Base-by-base conservation (phyloP, 2,113 vertebrate species). In the Litocranius walleri region DNA sequence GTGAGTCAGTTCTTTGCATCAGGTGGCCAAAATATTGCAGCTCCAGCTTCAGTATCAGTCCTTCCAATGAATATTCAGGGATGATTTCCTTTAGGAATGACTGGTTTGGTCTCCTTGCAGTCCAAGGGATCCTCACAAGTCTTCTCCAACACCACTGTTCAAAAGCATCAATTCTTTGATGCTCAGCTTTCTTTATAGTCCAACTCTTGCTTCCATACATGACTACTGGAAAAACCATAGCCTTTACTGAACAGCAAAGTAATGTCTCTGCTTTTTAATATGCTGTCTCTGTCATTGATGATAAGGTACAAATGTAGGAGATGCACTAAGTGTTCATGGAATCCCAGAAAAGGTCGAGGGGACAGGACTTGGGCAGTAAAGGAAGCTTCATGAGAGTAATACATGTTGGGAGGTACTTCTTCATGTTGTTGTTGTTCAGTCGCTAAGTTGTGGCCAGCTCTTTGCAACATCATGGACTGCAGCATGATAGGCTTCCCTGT, bases 381-480 rank as follows among this genome's bases (percentile, higher is more conserved):
- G 8, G 5, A 48, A 36, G 2, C 6, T 30, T 56, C 5, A 10
- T 54, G 50, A 71, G 17, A 36, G 8, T 40, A 59, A 95, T 7
- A 27, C 29, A 50, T 45, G 30, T 30, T 29, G 67, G 30, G 36
- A 81, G 30, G 15, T 29, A 40, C 33, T 74, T 52, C 23, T 91
- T 6, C n/a, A 50, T 56, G 43, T 23, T 27, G 71, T 21, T 36
- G 17, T 43, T 77, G 40, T 77, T 43, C 40, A 77, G 23, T 43
- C 3, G 1, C 23, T 15, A 43, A 43, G 23, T 77, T 1, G 0
- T 77, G 40, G 43, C 23, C 40, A 27, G 2, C 11, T 77, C 12
- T 74, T 74, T 7, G 6, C 23, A 27, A 14, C 71, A 25, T 7
- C 71, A 77, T 77, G 71, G 40, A 77, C 71, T 77, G 40, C 40